Evolutionary conservation across 2,888 invertebrate species (phyloP).

Genomic region (Melitaea athalia): DNA sequence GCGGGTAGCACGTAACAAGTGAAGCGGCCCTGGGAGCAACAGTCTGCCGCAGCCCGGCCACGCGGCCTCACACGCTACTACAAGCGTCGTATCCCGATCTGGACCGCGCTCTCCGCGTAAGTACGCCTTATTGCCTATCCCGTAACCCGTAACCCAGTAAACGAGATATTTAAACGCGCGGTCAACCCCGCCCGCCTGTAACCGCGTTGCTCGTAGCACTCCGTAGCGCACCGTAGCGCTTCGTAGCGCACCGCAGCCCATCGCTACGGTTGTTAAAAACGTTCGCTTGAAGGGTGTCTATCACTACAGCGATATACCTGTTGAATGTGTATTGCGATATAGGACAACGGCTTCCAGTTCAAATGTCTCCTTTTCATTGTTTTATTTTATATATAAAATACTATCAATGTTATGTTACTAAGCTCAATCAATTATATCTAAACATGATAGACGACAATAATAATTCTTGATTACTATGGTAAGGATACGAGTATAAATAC

Average conservation of each 20-base stretch:
- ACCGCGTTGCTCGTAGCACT: slow-evolving; percentile 25
- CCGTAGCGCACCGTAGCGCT: slow-evolving; percentile 19
- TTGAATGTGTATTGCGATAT: slow-evolving; percentile 68
- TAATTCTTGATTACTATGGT: background rate
- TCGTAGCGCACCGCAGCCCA: slow-evolving; percentile 32
- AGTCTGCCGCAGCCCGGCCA: slow-evolving; percentile 82
- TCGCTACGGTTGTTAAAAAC: slow-evolving; percentile 38
- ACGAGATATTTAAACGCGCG: slow-evolving; percentile 37
- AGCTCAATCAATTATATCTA: no score
- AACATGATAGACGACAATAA: no score
- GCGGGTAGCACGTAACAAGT: slow-evolving; percentile 80
- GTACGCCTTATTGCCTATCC: slow-evolving; percentile 65
- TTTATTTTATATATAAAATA: no score
- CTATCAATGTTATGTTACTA: no score
- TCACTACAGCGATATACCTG: slow-evolving; percentile 61
- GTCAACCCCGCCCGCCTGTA: slow-evolving; percentile 35
- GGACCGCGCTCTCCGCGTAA: slow-evolving; percentile 58
- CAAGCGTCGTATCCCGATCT: slow-evolving; percentile 55
- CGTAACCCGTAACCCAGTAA: slow-evolving; percentile 48
- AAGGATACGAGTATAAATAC: background rate
- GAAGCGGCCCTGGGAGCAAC: slow-evolving; percentile 81
- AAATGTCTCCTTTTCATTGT: slow-evolving; percentile 1
- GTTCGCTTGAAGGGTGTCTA: slow-evolving; percentile 54
- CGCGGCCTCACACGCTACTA: slow-evolving; percentile 71
- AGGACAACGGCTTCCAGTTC: slow-evolving; percentile 38